Evolutionary conservation across 2,797 vertebrate genomes (phyloP).

Genomic region (Falco naumanni): DNA sequence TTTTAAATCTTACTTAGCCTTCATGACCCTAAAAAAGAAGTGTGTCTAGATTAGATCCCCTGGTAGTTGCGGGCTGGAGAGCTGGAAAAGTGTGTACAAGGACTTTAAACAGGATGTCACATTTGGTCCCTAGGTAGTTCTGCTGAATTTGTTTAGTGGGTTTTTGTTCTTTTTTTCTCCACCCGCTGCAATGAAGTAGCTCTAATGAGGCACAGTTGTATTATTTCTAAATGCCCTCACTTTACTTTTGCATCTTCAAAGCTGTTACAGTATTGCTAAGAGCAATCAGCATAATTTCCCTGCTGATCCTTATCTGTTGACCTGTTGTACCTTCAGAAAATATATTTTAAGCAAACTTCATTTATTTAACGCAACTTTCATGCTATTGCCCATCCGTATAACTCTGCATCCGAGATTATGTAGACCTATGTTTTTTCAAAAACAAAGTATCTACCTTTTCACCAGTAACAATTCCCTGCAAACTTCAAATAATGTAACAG

Average conservation of each 20-base stretch:
- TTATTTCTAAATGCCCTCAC: neutral
- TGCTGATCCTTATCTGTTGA: neutral
- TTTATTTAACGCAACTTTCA: neutral
- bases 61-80: neutral
- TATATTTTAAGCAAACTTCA: neutral
- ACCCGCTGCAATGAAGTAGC: neutral
- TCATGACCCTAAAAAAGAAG: neutral
- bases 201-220: neutral
- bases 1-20: conserved; percentile 7
- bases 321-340: conserved; percentile 16
- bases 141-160: neutral
- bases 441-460: neutral
- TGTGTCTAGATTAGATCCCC: neutral
- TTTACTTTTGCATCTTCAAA: neutral
- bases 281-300: neutral
- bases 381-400: neutral
- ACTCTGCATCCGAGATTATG: neutral
- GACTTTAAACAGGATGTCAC: conserved; percentile 21
- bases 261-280: neutral
- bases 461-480: neutral
- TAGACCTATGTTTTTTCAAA: neutral
- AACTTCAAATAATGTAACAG: neutral
- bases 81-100: neutral
- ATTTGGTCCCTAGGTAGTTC: neutral
- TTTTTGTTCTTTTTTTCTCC: neutral